Conservation (phyloP, 1,140 invertebrate genomes). For the Tigriopus japonicus region DNA sequence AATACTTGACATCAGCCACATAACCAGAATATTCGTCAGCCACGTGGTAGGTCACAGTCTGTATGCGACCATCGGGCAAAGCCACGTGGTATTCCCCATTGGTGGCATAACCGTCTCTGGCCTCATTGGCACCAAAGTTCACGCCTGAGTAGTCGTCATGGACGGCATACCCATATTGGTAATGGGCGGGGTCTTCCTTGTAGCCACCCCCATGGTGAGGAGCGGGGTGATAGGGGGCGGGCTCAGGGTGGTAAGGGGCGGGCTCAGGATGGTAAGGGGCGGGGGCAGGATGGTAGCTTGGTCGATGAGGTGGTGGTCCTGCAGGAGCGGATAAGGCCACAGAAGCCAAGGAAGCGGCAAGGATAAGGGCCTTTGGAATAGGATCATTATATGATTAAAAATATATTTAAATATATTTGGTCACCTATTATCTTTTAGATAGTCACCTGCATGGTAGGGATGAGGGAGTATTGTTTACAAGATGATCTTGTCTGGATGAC, state of each 20-base stretch:
- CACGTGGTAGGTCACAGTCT: conserved; percentile 45
- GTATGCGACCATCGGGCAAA: conserved; percentile 41
- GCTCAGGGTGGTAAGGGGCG: neutral
- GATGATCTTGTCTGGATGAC: no score
- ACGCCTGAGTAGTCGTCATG: conserved; percentile 14
- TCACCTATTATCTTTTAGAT: no score
- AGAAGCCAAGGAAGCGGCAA: no score
- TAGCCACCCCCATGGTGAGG: no score
- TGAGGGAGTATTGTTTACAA: no score
- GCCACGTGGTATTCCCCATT: conserved; percentile 39
- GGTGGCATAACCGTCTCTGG: neutral
- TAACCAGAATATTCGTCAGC: conserved; percentile 17
- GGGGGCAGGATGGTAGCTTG: no score
- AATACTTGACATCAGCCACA: conserved; percentile 18
- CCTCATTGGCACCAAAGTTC: conserved; percentile 14
- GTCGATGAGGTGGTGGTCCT: no score
- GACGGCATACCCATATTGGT: conserved; percentile 19
- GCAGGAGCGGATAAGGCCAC: no score
- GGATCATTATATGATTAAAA: no score
- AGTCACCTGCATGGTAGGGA: no score
- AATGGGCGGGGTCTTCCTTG: conserved; percentile 17
- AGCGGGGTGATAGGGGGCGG: neutral
- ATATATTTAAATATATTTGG: no score
- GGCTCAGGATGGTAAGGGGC: neutral
- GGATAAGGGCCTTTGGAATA: no score